Base-by-base conservation (phyloP, 1,140 invertebrate species). In the Brachionus manjavacas region DNA sequence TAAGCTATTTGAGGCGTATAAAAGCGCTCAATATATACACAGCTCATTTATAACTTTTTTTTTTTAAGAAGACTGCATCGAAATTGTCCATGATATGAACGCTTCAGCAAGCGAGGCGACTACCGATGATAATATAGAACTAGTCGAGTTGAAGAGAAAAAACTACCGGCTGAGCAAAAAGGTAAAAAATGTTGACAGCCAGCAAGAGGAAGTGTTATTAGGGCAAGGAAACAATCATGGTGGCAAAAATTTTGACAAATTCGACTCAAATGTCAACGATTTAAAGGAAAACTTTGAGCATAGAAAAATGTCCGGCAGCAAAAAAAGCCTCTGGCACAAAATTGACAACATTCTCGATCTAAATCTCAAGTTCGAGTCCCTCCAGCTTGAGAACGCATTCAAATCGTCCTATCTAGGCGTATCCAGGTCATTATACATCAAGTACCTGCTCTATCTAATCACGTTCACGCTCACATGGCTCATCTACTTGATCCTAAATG, bases 61-160 rank as follows among this genome's bases (percentile, higher is more conserved):
- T 28, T 76, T 76, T 41, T 76, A 76, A 76, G 25, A 20, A 76
- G 70, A 39, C 43, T 74, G 31, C 12, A 46, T 49, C 20, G 46
- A 76, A 76, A 76, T 49, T 46, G 12, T 49, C 12, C 20, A 76
- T 49, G 72, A 76, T 49, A 76, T 76, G 72, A 76, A 23, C 25
- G 41, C 52, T 60, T 60, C 16, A 60, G 52, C n/a, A 49, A 76
- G 20, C 41, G 20, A 76, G 41, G 8, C 72, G 41, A 25, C 35
- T 9, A 23, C 46, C 20, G 39, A 72, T 39, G 35, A 72, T 20
- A 41, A 39, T 72, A n/a, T 72, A 72, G 72, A 76, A 49, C 72
- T 76, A 49, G 72, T 49, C 43, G 72, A 76, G 6, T 49, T 76
- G 41, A 76, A 76, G 20, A 20, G 72, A 25, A 76, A 76, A 76